Base-by-base conservation (phyloP, 2,797 vertebrate species). In the Brachyalestes nurse region DNA sequence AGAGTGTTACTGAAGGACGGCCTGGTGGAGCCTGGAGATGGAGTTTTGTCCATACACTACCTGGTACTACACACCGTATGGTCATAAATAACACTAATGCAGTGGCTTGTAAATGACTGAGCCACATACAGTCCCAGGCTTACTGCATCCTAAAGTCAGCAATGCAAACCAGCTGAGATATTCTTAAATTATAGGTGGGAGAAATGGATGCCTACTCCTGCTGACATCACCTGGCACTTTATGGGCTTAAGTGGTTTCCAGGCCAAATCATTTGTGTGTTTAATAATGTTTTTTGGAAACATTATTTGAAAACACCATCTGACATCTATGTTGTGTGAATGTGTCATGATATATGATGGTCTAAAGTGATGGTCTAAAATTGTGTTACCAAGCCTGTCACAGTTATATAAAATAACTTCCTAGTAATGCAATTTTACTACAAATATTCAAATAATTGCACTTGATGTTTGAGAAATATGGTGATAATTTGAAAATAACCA, bases 41-140 rank as follows among this genome's bases (percentile, higher is more conserved):
- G 97, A 0, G 95, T 97, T 69, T 93, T 99, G 10, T 96, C 96
- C 76, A 99, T 99, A 87, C 96, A 97, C 89, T 99, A 98, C 90
- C 88, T 96, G 94, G 95, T 96, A 73, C 74, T 49, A 40, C 38
- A 0, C 17, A 66, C 16, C 17, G 4, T 42, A 6, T 75, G 34
- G 34, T 17, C 45, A 55, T 21, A 16, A 69, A 72, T 49, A 23
- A 16, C 9, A 45, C 23, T 58, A 19, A 58, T 57, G 17, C 19
- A 58, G 21, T n/a, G 19, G 57, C 9, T 60, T 23, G 8, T 10
- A 58, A 21, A 13, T 49, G 10, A 45, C 9, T 47, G 7, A 47
- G 10, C 45, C 45, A 47, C 45, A 8, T 47, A 47, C 7, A 8
- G 7, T 12, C 10, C 13, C 47, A 51, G 47, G 13, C 42, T 13